Percentiles rank a stretch among this genome's conserved stretches.
Evolutionary conservation across 2,113 vertebrate genomes (phyloP).

Genomic region (Apeltes quadracus): DNA sequence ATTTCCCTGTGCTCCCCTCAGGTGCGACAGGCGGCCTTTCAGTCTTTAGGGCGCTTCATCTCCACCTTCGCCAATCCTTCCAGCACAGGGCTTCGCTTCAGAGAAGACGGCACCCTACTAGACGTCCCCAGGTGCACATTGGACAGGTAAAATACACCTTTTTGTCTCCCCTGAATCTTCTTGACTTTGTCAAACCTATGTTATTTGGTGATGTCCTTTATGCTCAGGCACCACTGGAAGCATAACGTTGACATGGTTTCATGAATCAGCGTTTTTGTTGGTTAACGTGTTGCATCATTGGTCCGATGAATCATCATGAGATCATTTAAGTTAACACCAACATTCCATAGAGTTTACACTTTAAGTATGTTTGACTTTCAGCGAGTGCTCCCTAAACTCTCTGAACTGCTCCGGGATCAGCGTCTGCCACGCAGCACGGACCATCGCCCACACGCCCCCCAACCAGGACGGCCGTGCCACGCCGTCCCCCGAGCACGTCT

Average conservation of each 20-base stretch:
- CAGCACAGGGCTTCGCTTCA: slow-evolving; percentile 84
- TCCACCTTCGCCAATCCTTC: slow-evolving; percentile 91
- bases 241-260: not conserved
- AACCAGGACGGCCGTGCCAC: slow-evolving; percentile 73
- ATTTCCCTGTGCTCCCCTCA: slow-evolving; percentile 47
- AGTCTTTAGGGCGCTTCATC: slow-evolving; percentile 90
- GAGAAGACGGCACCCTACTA: slow-evolving; percentile 83
- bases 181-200: no score
- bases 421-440: slow-evolving; percentile 62
- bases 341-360: not conserved
- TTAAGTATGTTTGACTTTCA: slow-evolving; percentile 40
- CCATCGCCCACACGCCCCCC: slow-evolving; percentile 65
- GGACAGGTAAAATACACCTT: slow-evolving; percentile 64
- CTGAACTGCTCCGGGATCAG: slow-evolving; percentile 64
- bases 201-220: no score
- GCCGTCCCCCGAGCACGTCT: slow-evolving; percentile 67
- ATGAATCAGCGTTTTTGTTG: not conserved
- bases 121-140: slow-evolving; percentile 71
- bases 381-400: slow-evolving; percentile 65
- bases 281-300: not conserved
- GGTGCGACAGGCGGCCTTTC: slow-evolving; percentile 92
- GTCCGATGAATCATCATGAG: slow-evolving; percentile 3
- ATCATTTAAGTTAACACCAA: no score
- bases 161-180: not conserved
- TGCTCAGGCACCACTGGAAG: not conserved